Evolutionary conservation across 2,888 invertebrate species (phyloP), one percentile per base, ranked within the genome.

Genomic region (Timema podura): DNA sequence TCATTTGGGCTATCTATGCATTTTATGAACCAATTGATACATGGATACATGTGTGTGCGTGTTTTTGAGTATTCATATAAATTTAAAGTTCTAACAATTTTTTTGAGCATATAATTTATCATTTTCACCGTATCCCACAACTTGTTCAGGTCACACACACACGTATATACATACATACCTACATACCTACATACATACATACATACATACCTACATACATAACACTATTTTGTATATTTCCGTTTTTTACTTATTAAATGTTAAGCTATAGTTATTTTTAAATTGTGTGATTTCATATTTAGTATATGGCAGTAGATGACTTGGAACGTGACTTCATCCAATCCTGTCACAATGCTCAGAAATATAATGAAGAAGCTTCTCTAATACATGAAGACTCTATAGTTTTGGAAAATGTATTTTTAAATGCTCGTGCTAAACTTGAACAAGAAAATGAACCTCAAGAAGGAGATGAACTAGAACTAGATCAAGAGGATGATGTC

Each of bases 301-400:
- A 74, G 73, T 75, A 74, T 46, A 46, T 16, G 8, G 45, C 64
- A 15, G 51, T 74, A 44, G 72, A 74, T 69, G 75, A 79, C 11
- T 68, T 79, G 65, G 77, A 78, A 67, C 76, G 77, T 46, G 88
- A 88, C 76, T 84, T 88, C 51, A 80, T 83, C 78, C 79, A 85
- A 70, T 77, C 88, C 72, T 87, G 86, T 77, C 80, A 81, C 70
- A 88, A 88, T 79, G 87, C 87, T 3, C 86, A 87, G 77, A 81
- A 80, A 7, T 87, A 85, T 77, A 87, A 87, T 76, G 83, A 85
- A 68, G 87, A 87, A 74, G 83, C 83, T 13, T 85, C 85, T 8
- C 76, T 85, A 75, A 87, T 87, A 67, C 85, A 85, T 77, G 85
- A 86, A 75, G 86, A 87, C 75, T 86, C 87, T 0, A 83, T 86